These are phyloP conservation scores for Taphrorychus bicolor DNA, from an alignment of 2,888 invertebrate species.

Conservation along the genomic window DNA sequence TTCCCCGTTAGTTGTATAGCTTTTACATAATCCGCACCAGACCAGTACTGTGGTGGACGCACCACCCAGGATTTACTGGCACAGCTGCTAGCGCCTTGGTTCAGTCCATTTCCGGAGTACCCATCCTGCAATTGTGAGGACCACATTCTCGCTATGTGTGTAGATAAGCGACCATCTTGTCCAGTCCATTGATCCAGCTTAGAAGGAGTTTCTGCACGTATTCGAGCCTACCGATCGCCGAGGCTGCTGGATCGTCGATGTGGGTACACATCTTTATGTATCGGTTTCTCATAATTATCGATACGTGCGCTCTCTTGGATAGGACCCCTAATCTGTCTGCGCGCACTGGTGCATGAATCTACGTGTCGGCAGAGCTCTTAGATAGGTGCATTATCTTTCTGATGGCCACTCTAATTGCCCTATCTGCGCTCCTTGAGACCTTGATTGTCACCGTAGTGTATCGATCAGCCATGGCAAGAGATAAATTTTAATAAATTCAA, in stretches of 20 bases:
- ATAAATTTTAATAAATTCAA: conserved; percentile 1
- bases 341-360: not conserved
- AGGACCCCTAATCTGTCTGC: conserved; percentile 18
- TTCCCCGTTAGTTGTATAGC: conserved; percentile 48
- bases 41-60: conserved; percentile 44
- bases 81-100: too few species aligned
- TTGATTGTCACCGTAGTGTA: conserved; percentile 6
- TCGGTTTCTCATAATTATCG: conserved; percentile 8
- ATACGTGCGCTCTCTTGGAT: conserved; percentile 6
- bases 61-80: conserved; percentile 36
- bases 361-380: conserved; percentile 9
- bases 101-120: too few species aligned
- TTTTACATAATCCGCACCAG: conserved; percentile 44
- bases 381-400: conserved; percentile 5
- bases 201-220: not conserved
- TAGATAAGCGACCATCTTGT: not conserved
- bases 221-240: too few species aligned
- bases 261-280: not conserved
- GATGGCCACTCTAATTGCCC: not conserved
- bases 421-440: too few species aligned
- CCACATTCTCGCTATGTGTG: not conserved
- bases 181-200: not conserved
- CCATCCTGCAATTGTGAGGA: too few species aligned
- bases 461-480: conserved; percentile 4
- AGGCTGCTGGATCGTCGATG: too few species aligned